phyloP scores from a whole-genome alignment of 2,888 invertebrate species.

The Blera fallax region DNA sequence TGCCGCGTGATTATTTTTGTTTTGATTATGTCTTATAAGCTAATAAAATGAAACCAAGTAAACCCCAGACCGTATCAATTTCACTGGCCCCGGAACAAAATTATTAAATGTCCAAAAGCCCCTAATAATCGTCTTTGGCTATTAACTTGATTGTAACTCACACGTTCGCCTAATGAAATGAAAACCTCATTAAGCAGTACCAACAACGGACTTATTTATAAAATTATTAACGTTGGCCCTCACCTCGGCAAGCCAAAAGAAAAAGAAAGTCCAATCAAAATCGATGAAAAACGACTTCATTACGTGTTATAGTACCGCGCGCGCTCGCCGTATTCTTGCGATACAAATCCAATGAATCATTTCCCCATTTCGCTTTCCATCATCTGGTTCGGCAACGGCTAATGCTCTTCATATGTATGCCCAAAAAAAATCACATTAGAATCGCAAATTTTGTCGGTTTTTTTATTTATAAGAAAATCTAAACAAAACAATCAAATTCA shows the following conservation, averaged over 20 bases:
- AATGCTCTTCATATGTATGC: background rate
- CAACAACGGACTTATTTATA: background rate
- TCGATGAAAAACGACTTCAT: background rate
- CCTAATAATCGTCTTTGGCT: background rate
- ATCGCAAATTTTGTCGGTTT: background rate
- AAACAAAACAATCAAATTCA: background rate
- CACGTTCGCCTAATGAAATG: background rate
- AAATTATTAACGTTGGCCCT: background rate
- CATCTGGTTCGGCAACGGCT: background rate
- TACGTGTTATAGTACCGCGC: background rate
- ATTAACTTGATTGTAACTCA: background rate
- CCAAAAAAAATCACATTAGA: background rate
- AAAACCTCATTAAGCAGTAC: constrained; percentile 4
- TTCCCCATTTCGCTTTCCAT: background rate
- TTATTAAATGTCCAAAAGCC: background rate
- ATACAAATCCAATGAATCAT: background rate
- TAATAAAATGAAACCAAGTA: background rate
- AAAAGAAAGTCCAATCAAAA: constrained; percentile 2
- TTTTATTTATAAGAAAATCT: background rate
- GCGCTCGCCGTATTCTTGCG: background rate
- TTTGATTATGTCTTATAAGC: background rate
- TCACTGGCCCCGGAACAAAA: background rate
- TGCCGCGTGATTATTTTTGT: background rate
- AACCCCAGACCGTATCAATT: background rate
- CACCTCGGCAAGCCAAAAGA: background rate